Evolutionary conservation across 2,113 vertebrate species (phyloP), one percentile per base, ranked within the genome.

Genomic region (Chiloscyllium plagiosum): DNA sequence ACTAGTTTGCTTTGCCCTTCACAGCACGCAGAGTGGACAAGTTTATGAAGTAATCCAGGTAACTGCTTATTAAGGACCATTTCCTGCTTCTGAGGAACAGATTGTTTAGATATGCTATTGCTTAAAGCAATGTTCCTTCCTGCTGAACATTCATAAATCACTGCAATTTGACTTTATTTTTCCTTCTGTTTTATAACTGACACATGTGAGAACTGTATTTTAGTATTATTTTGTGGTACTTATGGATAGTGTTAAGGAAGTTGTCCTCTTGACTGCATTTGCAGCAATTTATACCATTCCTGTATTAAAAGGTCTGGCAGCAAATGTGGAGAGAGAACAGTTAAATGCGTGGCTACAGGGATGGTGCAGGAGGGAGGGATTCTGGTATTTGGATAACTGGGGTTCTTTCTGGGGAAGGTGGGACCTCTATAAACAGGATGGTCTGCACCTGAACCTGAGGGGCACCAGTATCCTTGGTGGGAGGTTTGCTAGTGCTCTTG

Each of bases 11-110:
- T 68, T 68, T 20, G 56, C 19, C 4, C 7, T 29, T 37, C 61
- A n/a, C 56, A 66, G 56, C 3, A 12, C 19, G 50, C 33, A 8
- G 61, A 37, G 29, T 13, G 85, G 50, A 90, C 29, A 33, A 29
- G 33, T 93, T 42, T 7, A 66, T 94, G 66, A 68, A 94, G 17
- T 94, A 37, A 68, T 94, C 61, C 22, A 1, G 61, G 61, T 42
- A 93, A 94, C 61, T 94, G 65, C 42, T 93, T 66, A 92, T 93
- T 66, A 94, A 17, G 33, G 61, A 66, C 6, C 61, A n/a, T 37
- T 93, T 68, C 90, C 90, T 66, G 87, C 87, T 90, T 90, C 24
- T 61, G 61, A 12, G 90, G 22, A 94, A 68, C 90, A 94, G 56
- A 68, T 8, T 66, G 90, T 93, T 93, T 37, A 42, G 61, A 93